phyloP scores from a whole-genome alignment of 2,888 invertebrate species.

The Orthonevra nobilis region DNA sequence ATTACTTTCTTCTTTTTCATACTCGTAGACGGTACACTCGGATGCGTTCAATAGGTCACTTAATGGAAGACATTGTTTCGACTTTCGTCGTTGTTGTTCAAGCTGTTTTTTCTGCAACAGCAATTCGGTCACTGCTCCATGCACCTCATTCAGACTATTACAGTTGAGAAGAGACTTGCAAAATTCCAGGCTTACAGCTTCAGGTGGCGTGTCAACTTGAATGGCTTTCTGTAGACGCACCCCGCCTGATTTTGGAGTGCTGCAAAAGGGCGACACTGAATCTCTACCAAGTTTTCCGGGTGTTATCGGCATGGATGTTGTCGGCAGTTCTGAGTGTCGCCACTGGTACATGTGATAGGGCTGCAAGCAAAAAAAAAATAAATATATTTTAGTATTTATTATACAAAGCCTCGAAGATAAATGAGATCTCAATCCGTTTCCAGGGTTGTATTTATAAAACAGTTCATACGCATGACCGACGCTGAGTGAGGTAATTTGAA shows the following conservation, averaged over 20 bases:
- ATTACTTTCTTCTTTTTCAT: slow-evolving; percentile 62
- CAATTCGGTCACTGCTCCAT: slow-evolving; percentile 76
- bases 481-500: slow-evolving; percentile 29
- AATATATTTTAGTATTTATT: background rate
- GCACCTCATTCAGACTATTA: slow-evolving; percentile 76
- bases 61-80: slow-evolving; percentile 75
- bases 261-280: slow-evolving; percentile 86
- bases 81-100: slow-evolving; percentile 74
- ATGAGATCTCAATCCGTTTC: slow-evolving; percentile 7
- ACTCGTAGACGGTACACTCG: slow-evolving; percentile 77
- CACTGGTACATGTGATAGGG: slow-evolving; percentile 95
- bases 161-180: slow-evolving; percentile 76
- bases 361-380: slow-evolving; percentile 80
- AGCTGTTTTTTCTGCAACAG: slow-evolving; percentile 73
- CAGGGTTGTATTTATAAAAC: slow-evolving; percentile 36
- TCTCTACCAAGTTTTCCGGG: slow-evolving; percentile 87
- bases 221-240: slow-evolving; percentile 71
- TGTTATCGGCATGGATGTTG: slow-evolving; percentile 85
- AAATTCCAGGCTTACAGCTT: slow-evolving; percentile 69
- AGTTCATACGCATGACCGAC: slow-evolving; percentile 33
- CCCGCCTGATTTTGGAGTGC: slow-evolving; percentile 74
- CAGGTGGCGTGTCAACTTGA: slow-evolving; percentile 65
- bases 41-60: slow-evolving; percentile 77
- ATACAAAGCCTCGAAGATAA: background rate
- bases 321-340: slow-evolving; percentile 89